Percentiles rank a stretch among this genome's conserved stretches.
Evolutionary conservation across 2,797 vertebrate species (phyloP).

Genomic region (Anniella stebbinsi): DNA sequence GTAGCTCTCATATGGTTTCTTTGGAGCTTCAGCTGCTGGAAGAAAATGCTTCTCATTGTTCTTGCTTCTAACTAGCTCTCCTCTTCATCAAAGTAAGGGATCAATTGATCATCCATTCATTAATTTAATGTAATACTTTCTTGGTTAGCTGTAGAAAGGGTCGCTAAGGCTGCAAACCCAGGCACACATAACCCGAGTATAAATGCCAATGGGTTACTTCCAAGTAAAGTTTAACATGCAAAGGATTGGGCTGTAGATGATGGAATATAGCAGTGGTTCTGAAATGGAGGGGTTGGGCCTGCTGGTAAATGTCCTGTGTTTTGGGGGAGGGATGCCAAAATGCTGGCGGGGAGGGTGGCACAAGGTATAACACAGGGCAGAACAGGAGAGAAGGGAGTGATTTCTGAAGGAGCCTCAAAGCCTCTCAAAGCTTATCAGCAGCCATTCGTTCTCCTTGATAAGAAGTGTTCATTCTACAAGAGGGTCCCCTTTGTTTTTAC

Average conservation of each 20-base stretch:
- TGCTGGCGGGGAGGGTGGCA: background rate
- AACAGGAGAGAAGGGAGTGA: background rate
- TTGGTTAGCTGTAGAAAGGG: background rate
- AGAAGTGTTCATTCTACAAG: fast-evolving
- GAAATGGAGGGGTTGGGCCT: too few relatives aligned
- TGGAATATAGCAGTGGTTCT: background rate
- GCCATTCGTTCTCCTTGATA: background rate
- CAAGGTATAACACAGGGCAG: background rate
- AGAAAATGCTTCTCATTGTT: constrained; percentile 18
- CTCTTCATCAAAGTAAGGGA: constrained; percentile 59
- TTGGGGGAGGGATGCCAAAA: background rate
- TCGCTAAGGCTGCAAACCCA: too few relatives aligned
- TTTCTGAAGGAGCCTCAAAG: background rate
- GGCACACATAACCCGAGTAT: too few relatives aligned
- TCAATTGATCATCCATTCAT: fast-evolving
- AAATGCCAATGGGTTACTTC: background rate
- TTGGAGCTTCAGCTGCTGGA: constrained; percentile 18
- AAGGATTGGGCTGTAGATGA: background rate
- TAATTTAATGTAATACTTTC: fast-evolving
- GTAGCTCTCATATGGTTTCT: background rate
- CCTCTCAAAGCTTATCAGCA: background rate
- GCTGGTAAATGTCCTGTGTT: background rate
- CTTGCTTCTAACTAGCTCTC: constrained; percentile 35
- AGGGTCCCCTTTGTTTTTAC: fast-evolving
- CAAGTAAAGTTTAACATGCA: background rate